A percentile compares a stretch with the other conserved stretches of the same genome.
phyloP scores from a whole-genome alignment of 2,113 vertebrate genomes.

The Heptranchias perlo region DNA sequence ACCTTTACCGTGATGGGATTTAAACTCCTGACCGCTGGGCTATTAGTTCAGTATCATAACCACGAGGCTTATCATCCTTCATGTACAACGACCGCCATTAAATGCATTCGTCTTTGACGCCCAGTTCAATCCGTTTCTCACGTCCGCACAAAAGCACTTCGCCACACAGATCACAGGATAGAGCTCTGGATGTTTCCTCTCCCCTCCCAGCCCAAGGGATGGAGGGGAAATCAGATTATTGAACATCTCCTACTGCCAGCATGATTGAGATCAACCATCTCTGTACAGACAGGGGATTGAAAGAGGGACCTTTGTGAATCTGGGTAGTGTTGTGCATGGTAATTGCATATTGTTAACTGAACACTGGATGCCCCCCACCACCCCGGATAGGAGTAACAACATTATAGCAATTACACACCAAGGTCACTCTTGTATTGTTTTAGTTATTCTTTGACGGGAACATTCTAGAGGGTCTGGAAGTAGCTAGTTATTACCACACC shows the following conservation, averaged over 20 bases:
- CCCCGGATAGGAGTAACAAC: too few species aligned
- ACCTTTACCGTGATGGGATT: too few species aligned
- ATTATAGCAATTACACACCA: background rate
- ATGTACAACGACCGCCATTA: background rate
- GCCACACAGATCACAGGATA: too few species aligned
- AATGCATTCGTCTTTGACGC: background rate
- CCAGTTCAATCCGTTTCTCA: background rate
- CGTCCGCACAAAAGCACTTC: background rate
- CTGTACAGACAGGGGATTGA: too few species aligned
- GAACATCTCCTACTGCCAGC: background rate
- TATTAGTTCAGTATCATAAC: background rate
- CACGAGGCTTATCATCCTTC: background rate
- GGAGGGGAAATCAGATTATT: background rate
- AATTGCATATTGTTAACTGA: background rate
- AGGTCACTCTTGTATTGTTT: background rate
- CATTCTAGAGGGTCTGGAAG: background rate
- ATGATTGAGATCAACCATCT: too few species aligned
- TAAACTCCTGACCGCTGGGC: background rate
- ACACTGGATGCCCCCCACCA: too few species aligned
- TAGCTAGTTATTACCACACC: background rate
- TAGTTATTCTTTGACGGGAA: background rate
- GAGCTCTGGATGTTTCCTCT: too few species aligned
- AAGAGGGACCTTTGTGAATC: background rate
- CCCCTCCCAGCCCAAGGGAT: background rate
- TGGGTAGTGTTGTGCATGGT: background rate